phyloP scores from a whole-genome alignment of 2,888 invertebrate genomes.

The Parelbella ahira region DNA sequence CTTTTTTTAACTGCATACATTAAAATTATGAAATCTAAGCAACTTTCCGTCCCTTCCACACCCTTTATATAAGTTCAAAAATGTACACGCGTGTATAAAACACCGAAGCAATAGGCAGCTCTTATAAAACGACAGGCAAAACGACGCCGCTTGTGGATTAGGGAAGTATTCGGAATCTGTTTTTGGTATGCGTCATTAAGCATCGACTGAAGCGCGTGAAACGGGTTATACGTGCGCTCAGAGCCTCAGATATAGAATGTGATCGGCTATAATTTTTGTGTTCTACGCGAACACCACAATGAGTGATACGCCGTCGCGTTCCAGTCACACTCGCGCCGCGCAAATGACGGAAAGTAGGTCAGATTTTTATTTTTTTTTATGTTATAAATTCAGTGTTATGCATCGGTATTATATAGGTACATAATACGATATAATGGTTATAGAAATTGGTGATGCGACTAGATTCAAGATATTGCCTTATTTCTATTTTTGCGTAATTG shows the following conservation, averaged over 20 bases:
- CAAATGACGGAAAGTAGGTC: conserved; percentile 19
- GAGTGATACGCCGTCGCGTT: conserved; percentile 49
- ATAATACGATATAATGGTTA: too few relatives aligned
- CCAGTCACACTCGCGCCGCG: conserved; percentile 8
- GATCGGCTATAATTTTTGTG: conserved; percentile 80
- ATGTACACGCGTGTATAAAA: too few relatives aligned
- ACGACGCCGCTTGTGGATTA: conserved; percentile 43
- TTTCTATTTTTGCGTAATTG: too few relatives aligned
- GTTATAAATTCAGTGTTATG: too few relatives aligned
- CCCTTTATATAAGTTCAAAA: too few relatives aligned
- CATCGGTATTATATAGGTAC: too few relatives aligned
- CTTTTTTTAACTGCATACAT: not conserved
- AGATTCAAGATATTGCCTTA: too few relatives aligned
- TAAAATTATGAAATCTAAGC: not conserved
- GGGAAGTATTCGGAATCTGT: conserved; percentile 34
- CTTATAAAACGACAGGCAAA: too few relatives aligned
- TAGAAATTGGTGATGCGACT: too few relatives aligned
- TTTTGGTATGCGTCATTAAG: conserved; percentile 49
- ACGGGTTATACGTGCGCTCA: conserved; percentile 70
- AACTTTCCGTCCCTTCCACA: too few relatives aligned
- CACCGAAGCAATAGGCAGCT: too few relatives aligned
- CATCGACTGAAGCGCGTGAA: conserved; percentile 73
- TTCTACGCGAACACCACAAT: conserved; percentile 58
- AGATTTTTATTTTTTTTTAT: conserved; percentile 14
- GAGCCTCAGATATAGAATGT: conserved; percentile 67